Percentiles rank a stretch among this genome's conserved stretches.
Evolutionary conservation across 1,140 invertebrate species (phyloP).

Genomic region (Calosoma granatense): DNA sequence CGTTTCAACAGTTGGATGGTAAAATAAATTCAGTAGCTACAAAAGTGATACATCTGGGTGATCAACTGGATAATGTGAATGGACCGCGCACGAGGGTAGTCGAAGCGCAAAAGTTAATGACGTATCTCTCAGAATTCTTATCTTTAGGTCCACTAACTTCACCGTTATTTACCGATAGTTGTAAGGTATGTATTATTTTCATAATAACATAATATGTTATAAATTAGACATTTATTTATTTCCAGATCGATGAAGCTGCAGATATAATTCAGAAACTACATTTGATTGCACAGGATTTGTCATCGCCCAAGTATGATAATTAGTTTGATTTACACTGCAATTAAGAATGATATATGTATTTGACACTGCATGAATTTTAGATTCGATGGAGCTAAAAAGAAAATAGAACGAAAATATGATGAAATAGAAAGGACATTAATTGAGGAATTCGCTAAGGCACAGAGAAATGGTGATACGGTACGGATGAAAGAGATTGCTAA

Average conservation of each 20-base stretch:
- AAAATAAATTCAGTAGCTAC: constrained; percentile 95
- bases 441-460: constrained; percentile 88
- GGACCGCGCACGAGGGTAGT: constrained; percentile 86
- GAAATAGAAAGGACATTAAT: constrained; percentile 89
- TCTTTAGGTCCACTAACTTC: constrained; percentile 75
- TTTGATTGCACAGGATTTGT: constrained; percentile 90
- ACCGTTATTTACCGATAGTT: constrained; percentile 79
- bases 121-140: constrained; percentile 88
- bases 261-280: constrained; percentile 97
- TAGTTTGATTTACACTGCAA: not conserved
- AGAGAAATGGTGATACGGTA: constrained; percentile 67
- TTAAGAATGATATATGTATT: not conserved
- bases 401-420: constrained; percentile 90
- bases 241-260: constrained; percentile 86
- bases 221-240: constrained; percentile 22
- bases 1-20: constrained; percentile 88
- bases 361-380: constrained; percentile 38
- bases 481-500: constrained; percentile 90
- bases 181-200: constrained; percentile 45
- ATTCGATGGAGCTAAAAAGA: constrained; percentile 81
- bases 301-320: constrained; percentile 53
- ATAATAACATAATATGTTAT: not conserved
- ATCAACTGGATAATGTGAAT: constrained; percentile 95
- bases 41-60: constrained; percentile 93
- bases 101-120: constrained; percentile 89